Evolutionary conservation across 2,888 invertebrate genomes (phyloP).

Genomic region (Encarsia formosa): DNA sequence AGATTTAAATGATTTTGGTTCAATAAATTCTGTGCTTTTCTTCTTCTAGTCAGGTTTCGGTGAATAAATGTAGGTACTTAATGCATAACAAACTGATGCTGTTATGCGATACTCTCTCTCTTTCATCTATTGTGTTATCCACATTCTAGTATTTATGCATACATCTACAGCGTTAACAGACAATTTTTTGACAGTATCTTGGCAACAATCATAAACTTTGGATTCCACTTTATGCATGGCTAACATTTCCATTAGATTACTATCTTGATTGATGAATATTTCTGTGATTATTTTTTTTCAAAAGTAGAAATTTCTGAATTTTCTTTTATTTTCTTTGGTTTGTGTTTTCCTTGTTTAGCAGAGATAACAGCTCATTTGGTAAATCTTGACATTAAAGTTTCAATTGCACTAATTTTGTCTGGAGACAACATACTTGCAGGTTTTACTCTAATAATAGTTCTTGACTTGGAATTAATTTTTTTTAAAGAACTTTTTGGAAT

Average conservation of each 20-base stretch:
- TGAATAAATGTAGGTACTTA: constrained; percentile 29
- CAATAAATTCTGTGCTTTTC: constrained; percentile 18
- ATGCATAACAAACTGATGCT: constrained; percentile 28
- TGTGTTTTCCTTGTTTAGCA: not conserved
- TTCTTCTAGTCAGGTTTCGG: constrained; percentile 29
- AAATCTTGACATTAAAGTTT: no score
- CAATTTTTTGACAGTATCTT: not conserved
- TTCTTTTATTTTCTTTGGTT: not conserved
- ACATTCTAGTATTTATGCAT: constrained; percentile 12
- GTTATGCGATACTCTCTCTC: constrained; percentile 26
- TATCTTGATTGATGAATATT: not conserved
- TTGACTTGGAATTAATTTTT: no score
- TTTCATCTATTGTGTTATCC: constrained; percentile 19
- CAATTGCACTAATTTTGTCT: no score
- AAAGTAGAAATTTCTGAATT: not conserved
- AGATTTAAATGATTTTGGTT: no score
- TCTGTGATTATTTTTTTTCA: not conserved
- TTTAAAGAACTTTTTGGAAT: no score
- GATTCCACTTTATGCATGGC: no score
- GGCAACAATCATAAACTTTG: not conserved
- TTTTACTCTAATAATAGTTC: no score
- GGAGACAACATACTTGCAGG: no score
- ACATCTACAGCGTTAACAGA: not conserved
- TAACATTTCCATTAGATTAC: no score
- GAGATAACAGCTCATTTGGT: no score